phyloP scores from a whole-genome alignment of 2,113 vertebrate species.

The Microtus ochrogaster region DNA sequence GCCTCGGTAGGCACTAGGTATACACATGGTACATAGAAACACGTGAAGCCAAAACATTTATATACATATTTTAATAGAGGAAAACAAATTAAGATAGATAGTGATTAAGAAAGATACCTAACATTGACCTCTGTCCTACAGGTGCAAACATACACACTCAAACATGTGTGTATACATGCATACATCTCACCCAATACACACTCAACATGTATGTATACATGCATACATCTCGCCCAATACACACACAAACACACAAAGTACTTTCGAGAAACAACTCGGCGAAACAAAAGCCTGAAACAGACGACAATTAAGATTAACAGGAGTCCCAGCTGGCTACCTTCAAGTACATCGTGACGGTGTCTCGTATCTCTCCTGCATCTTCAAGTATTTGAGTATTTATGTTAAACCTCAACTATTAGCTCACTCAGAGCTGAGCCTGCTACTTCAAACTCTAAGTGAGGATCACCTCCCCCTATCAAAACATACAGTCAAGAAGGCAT shows the following conservation, averaged over 20 bases:
- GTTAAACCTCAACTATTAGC: neutral
- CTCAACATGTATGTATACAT: neutral
- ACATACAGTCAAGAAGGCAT: neutral
- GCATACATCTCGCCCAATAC: neutral
- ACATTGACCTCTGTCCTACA: neutral
- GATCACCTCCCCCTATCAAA: neutral
- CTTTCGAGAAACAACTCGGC: neutral
- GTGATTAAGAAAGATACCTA: neutral
- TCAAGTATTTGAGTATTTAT: neutral
- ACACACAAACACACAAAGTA: neutral
- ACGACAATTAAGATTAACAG: neutral
- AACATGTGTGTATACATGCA: too few relatives aligned
- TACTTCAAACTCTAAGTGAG: conserved; percentile 34
- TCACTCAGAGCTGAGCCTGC: neutral
- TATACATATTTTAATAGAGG: neutral
- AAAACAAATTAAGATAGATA: neutral
- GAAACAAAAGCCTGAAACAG: neutral
- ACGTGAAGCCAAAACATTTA: neutral
- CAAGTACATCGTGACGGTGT: neutral
- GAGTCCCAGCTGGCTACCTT: neutral
- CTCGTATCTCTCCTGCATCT: neutral
- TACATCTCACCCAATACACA: neutral
- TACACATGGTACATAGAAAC: neutral
- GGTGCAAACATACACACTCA: neutral
- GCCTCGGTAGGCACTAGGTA: neutral